phyloP scores from a whole-genome alignment of 2,797 vertebrate genomes.

The Parotocinclus haroldoi region DNA sequence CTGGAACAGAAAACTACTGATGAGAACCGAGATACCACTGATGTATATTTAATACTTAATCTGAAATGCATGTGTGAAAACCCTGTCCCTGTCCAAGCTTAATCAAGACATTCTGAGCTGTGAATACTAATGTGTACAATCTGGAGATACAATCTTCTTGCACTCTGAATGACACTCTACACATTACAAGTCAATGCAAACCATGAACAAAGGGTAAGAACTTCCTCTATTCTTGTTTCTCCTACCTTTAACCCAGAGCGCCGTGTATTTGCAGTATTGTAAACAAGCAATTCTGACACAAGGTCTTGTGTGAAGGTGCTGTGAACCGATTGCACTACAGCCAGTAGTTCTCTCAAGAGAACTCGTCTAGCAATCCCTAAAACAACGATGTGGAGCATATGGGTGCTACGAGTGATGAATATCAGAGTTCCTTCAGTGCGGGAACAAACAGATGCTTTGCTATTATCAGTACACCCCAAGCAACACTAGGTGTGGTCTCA shows the following conservation, averaged over 20 bases:
- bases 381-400: too few species aligned
- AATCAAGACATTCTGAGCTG: too few species aligned
- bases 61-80: too few species aligned
- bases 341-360: constrained; percentile 9
- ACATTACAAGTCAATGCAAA: neutral
- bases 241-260: neutral
- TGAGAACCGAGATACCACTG: too few species aligned
- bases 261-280: constrained; percentile 5
- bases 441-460: too few species aligned
- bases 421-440: too few species aligned
- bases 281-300: constrained; percentile 20
- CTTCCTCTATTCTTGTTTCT: constrained; percentile 4
- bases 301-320: constrained; percentile 7
- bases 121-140: too few species aligned
- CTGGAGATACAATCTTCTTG: neutral
- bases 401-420: too few species aligned
- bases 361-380: neutral
- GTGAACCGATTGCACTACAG: constrained; percentile 21
- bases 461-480: too few species aligned
- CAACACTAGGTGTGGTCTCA: constrained; percentile 3
- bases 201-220: constrained; percentile 17
- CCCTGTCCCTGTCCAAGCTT: too few species aligned
- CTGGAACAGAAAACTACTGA: too few species aligned
- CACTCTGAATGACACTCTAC: neutral
- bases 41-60: too few species aligned